Evolutionary conservation across 1,140 invertebrate species (phyloP).

Genomic region (Grapholita molesta): DNA sequence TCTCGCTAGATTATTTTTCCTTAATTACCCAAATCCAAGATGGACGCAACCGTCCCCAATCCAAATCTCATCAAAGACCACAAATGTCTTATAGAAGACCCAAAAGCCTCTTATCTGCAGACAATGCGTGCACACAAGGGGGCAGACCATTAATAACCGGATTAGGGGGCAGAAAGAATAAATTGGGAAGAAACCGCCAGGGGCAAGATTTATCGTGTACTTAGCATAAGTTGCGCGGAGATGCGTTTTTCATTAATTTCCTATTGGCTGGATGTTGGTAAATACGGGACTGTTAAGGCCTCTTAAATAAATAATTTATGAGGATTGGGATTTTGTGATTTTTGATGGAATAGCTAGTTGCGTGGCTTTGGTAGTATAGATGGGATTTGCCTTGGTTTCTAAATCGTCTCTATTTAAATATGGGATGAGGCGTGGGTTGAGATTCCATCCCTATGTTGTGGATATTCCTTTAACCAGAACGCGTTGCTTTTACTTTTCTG

Average conservation of each 20-base stretch:
- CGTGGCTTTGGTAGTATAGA: too few relatives aligned
- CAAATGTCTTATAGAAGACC: background rate
- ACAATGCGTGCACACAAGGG: constrained; percentile 49
- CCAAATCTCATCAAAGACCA: background rate
- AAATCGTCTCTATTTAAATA: too few relatives aligned
- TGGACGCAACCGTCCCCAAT: background rate
- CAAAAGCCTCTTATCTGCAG: constrained; percentile 35
- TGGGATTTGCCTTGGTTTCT: too few relatives aligned
- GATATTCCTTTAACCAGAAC: too few relatives aligned
- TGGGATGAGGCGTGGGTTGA: too few relatives aligned
- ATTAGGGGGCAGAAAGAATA: constrained; percentile 66
- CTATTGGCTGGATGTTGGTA: constrained; percentile 33
- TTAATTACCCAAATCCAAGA: background rate
- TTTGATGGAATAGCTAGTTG: background rate
- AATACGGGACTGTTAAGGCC: background rate
- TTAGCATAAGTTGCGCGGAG: constrained; percentile 64
- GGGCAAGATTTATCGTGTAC: constrained; percentile 63
- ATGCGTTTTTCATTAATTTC: constrained; percentile 64
- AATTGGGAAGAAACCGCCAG: constrained; percentile 61
- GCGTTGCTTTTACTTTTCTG: too few relatives aligned
- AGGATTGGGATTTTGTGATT: background rate
- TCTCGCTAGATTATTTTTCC: too few relatives aligned
- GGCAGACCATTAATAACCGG: constrained; percentile 71
- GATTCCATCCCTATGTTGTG: too few relatives aligned
- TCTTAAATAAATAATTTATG: background rate